Evolutionary conservation across 2,113 vertebrate genomes (phyloP), one percentile per base, ranked within the genome.

Genomic region (Actenoides lindsayi): DNA sequence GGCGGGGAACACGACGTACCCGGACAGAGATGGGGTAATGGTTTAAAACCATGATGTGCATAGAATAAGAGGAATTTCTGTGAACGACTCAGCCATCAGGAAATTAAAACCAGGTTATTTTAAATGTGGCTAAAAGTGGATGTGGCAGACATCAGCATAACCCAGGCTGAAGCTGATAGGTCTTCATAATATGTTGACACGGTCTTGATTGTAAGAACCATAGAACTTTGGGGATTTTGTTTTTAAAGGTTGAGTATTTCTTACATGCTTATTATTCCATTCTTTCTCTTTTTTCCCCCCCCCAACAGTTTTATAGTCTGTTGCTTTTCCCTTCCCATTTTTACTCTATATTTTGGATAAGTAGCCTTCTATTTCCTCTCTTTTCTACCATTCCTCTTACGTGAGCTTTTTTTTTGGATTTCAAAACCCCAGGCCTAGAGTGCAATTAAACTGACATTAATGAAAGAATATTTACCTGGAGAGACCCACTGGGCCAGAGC

Each of bases 1-100:
- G 46, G 39, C 0, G 0, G 11, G 77, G 33, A 94, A 57, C 0
- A 0, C 81, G 60, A 31, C 51, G 28, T 30, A 39, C 8, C 3
- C 53, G 50, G 57, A 39, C 20, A 20, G 69, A 74, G 50, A 21
- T 30, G 28, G 19, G 39, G 42, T 89, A 90, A 30, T n/a, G 5
- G 2, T 76, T 85, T 74, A 67, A 69, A 83, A 37, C 13, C 9
- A 16, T 0, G 0, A 44, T 27, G 24, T 59, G 12, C 91, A 65
- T 33, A 76, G 48, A 76, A 5, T n/a, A 74, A 65, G 60, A 89
- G 35, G 39, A 83, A 54, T 93, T 87, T 93, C 53, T 65, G 24
- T 59, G 50, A 68, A 48, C 1, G 24, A 39, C 3, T 2, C 21
- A 68, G 62, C 44, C 65, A 62, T 76, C 41, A 53, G 48, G 73